Evolutionary conservation across 2,113 vertebrate genomes (phyloP), one percentile per base, ranked within the genome.

Genomic region (Variabilichromis moorii): DNA sequence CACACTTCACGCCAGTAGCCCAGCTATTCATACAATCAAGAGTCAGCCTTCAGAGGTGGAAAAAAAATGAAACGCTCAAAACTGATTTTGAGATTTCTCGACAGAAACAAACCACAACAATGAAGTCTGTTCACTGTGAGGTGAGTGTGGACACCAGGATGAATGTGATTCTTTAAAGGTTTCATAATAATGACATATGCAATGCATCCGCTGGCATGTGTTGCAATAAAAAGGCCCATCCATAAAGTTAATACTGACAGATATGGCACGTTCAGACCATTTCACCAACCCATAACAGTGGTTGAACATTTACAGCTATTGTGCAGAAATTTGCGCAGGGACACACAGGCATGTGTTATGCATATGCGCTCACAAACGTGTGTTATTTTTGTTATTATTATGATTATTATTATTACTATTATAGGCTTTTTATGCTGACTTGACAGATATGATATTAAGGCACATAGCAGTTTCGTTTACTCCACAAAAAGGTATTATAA

Each of bases 1-100:
- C 55, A 71, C 88, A 89, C 63, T 87, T 97, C 97, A 97, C 95
- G 93, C 96, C 96, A 97, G 97, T 96, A 97, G 97, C 97, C 97
- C 97, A 47, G 68, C 68, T 76, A 76, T 98, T 97, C 97, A 98
- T 97, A 96, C 97, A 96, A 96, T 76, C 68, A 76, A 76, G 40
- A 97, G 85, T 79, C 83, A 88, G 88, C 19, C 88, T 92, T 90
- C 80, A 76, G 84, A 88, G 45, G 54, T 86, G 81, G 9, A 88
- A 87, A 91, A 91, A 85, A 97, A 97, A 95, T 88, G 37, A 94
- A 94, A 94, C 93, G 92, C 93, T 78, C 33, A 91, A 95, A 95
- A 93, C 55, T 93, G 93, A 92, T 90, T 73, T 84, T 86, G 76
- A 91, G 86, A 86, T 80, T 84, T 93, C 40, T 87, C 31, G 86